phyloP scores from a whole-genome alignment of 2,888 invertebrate species.

The Nudaria mundana region DNA sequence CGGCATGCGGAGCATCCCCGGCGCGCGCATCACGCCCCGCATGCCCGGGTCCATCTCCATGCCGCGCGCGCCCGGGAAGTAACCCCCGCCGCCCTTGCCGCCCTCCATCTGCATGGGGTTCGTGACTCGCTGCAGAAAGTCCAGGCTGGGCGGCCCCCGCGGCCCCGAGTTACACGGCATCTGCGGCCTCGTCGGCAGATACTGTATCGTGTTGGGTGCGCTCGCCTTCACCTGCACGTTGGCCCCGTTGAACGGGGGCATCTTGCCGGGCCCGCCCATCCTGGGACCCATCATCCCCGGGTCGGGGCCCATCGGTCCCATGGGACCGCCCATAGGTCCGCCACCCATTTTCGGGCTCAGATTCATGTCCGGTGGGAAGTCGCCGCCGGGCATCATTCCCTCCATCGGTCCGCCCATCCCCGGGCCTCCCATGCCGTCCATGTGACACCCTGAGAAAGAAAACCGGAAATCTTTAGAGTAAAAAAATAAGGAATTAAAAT shows the following conservation, averaged over 20 bases:
- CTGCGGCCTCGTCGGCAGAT: conserved; percentile 97
- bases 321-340: conserved; percentile 76
- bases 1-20: conserved; percentile 69
- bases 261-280: conserved; percentile 79
- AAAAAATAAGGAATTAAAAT: background rate
- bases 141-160: conserved; percentile 92
- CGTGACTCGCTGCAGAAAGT: conserved; percentile 93
- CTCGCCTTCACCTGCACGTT: conserved; percentile 97
- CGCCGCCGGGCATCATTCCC: conserved; percentile 76
- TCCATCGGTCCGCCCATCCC: conserved; percentile 79
- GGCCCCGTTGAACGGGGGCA: conserved; percentile 82
- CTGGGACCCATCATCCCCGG: conserved; percentile 85
- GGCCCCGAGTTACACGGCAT: conserved; percentile 85
- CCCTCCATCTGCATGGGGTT: conserved; percentile 90
- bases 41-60: conserved; percentile 74
- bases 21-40: conserved; percentile 73
- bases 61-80: conserved; percentile 84
- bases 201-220: conserved; percentile 98
- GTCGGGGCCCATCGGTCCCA: conserved; percentile 76
- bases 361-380: conserved; percentile 77
- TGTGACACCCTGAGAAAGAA: conserved; percentile 70
- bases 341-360: conserved; percentile 85
- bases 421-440: conserved; percentile 74
- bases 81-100: conserved; percentile 80
- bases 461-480: too few relatives aligned